A percentile compares a stretch with the other conserved stretches of the same genome.
These are phyloP conservation scores for Labeo calbasu DNA, from an alignment of 2,797 vertebrate genomes.

Conservation along the genomic window DNA sequence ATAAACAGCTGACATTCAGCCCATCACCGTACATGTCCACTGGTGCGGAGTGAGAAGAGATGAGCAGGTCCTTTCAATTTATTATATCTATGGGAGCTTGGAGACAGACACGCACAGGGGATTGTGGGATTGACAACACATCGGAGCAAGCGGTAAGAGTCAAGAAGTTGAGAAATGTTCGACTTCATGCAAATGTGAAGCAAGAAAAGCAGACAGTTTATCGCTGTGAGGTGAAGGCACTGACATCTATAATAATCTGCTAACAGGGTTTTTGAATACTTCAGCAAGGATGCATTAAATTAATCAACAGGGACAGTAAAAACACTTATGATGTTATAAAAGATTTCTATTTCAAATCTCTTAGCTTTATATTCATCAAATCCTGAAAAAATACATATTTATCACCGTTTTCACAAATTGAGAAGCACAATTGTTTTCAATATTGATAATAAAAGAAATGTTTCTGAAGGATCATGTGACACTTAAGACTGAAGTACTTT, in stretches of 20 bases:
- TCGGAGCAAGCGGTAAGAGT: not conserved
- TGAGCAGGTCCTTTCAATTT: not conserved
- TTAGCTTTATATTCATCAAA: not conserved
- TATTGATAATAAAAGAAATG: not conserved
- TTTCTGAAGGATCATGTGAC: not conserved
- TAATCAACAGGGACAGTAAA: not conserved
- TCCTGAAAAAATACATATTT: not conserved
- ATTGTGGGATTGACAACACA: slow-evolving; percentile 29
- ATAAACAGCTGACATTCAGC: slow-evolving; percentile 41
- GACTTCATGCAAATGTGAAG: slow-evolving; percentile 13
- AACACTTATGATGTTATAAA: not conserved
- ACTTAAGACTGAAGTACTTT: not conserved
- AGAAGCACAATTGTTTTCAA: not conserved
- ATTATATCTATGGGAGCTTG: slow-evolving; percentile 31
- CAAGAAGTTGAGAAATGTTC: slow-evolving; percentile 8
- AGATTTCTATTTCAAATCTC: not conserved
- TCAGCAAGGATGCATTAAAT: not conserved
- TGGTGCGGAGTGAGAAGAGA: not conserved
- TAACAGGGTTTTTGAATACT: not conserved
- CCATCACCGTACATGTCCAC: not conserved
- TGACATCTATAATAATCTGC: slow-evolving; percentile 1
- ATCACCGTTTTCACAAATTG: not conserved
- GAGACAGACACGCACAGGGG: not conserved
- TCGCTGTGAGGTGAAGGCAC: not conserved
- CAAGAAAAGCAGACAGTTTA: not conserved